Base-by-base conservation (phyloP, 1,140 invertebrate genomes). In the Drosophila lacteicornis region DNA sequence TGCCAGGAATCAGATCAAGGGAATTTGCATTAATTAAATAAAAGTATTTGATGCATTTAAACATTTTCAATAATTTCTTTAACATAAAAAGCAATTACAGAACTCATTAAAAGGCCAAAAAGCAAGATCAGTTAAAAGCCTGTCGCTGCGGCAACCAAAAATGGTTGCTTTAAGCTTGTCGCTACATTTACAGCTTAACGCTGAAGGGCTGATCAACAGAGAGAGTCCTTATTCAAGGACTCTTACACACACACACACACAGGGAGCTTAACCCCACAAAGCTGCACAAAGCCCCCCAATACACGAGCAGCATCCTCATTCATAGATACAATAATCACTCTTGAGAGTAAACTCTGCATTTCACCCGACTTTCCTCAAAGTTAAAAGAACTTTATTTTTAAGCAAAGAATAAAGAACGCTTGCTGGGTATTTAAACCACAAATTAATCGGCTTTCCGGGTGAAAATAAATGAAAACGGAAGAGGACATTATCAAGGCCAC, bases 231-330 rank as follows among this genome's bases (percentile, higher is more conserved):
- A 17, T 9, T 15, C 25, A 15, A 22, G 67, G 47, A 51, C 61
- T 13, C 62, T 70, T 51, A 42, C 27, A 19, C 45, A 30, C 12
- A 19, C 19, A 19, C 19, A 19, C 63, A 51, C 36, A 6, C 25
- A 45, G 46, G 8, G 25, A 11, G 66, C 67, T 70, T 68, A 70
- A 68, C 63, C 63, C 67, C 67, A 68, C 67, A 70, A 70, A 70
- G 67, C 62, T 43, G 27, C 19, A 22, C 38, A 65, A 43, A 65
- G 62, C 38, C 45, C 43, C 5, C 17, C 47, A 22, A 15, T n/a
- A 27, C 13, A 17, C 2, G 17, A 19, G 11, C 12, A 12, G 27
- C 30, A 61, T 33, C 0, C 33, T 6, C 55, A 60, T 63, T 63
- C 55, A 43, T 22, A 33, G 38, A 25, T 66, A 62, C 62, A 62